phyloP scores from a whole-genome alignment of 2,113 vertebrate genomes.

The Rhinopomastus cyanomelas region DNA sequence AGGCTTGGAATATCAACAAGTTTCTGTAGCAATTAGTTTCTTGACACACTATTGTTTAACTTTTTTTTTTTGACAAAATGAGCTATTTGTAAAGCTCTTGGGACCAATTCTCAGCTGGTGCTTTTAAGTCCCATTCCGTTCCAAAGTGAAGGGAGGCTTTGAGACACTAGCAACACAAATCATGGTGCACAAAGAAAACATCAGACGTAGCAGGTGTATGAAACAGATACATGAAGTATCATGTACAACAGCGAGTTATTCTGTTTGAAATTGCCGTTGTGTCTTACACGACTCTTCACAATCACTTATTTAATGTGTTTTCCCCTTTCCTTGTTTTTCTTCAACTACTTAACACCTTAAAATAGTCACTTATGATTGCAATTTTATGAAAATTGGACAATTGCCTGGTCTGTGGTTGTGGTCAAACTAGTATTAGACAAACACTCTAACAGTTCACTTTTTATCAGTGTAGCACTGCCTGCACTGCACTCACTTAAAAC shows the following conservation, averaged over 20 bases:
- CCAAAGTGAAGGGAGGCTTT: not conserved
- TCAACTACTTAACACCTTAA: not conserved
- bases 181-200: not conserved
- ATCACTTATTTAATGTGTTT: not conserved
- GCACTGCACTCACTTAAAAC: not conserved
- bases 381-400: not conserved
- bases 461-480: not conserved
- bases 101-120: not conserved
- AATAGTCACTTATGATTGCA: not conserved
- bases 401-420: not conserved
- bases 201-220: not conserved
- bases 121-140: not conserved
- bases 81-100: not conserved
- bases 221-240: not conserved
- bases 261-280: not conserved
- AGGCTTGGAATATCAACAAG: not conserved
- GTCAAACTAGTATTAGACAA: not conserved
- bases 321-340: not conserved
- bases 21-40: not conserved
- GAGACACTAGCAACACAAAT: not conserved
- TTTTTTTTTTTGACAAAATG: not conserved
- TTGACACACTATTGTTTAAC: not conserved
- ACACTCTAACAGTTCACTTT: not conserved
- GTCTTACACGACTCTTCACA: not conserved
- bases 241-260: not conserved